These are phyloP conservation scores for Nymphalis io DNA, from an alignment of 1,140 invertebrate genomes.

Conservation along the genomic window DNA sequence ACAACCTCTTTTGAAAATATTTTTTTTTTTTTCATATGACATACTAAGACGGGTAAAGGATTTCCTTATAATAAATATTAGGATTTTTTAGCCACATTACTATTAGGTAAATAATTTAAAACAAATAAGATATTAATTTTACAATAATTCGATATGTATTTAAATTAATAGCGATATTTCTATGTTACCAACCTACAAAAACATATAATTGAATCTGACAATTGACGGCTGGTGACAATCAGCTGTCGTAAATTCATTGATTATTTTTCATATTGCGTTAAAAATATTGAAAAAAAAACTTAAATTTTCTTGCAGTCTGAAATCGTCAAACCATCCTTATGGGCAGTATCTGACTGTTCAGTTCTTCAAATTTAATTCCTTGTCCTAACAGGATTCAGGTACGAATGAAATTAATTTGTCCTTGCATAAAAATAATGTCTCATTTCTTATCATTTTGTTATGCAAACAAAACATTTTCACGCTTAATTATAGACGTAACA, in stretches of 20 bases:
- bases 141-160: no score
- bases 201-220: no score
- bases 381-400: constrained; percentile 28
- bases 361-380: neutral
- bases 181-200: no score
- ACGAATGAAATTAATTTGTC: constrained; percentile 48
- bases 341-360: constrained; percentile 11
- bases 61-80: no score
- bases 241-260: constrained; percentile 33
- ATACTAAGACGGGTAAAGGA: no score
- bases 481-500: constrained; percentile 35
- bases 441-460: constrained; percentile 54
- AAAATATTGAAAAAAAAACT: constrained; percentile 29
- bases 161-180: no score
- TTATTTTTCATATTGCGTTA: constrained; percentile 39
- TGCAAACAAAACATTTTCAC: constrained; percentile 59
- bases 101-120: no score
- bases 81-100: no score
- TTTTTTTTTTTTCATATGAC: no score
- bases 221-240: constrained; percentile 15
- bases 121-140: no score
- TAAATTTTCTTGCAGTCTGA: neutral
- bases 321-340: constrained; percentile 7
- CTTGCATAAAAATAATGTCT: constrained; percentile 42
- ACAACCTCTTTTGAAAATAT: neutral